Evolutionary conservation across 2,113 vertebrate genomes (phyloP), one percentile per base, ranked within the genome.

Genomic region (Beaufortia kweichowensis): DNA sequence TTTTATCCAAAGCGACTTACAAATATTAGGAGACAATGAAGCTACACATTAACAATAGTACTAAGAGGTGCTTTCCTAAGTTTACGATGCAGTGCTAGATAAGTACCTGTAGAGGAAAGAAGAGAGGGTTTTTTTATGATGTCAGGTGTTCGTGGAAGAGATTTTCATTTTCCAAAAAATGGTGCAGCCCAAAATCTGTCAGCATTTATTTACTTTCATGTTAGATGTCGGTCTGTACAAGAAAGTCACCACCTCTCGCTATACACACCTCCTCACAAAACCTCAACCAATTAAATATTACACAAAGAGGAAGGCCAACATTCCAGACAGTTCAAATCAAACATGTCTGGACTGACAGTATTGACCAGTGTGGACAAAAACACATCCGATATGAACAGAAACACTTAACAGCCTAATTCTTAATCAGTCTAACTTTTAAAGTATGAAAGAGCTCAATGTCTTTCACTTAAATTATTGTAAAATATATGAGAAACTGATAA

Each of bases 281-380:
- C 48, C 41, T 55, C 66, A 65, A 71, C 60, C 71, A 76, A 86
- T 86, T 80, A 84, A 88, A 85, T 79, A 90, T 88, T 82, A 80
- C 88, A 81, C 15, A 80, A 76, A 81, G 66, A 82, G 63, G 59
- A 80, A 78, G 59, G 77, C 79, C 81, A 79, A 81, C 82, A 85
- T 80, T 85, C 77, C 83, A 78, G 59, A 78, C 76, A 39, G 59
- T 80, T 72, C 75, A 79, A 81, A 76, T 83, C 78, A 72, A 82
- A 84, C 74, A 70, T 84, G 24, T 35, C n/a, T 43, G 24, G 17
- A 56, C 46, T 39, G 63, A 64, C 50, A 77, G 79, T 53, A 77
- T 76, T 73, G 50, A 72, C 76, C 65, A 76, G 75, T 75, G 46
- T 50, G 53, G 75, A 33, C 76, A 7, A 60, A 31, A 60, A 48